These are phyloP conservation scores for Cottoperca gobio DNA, from an alignment of 2,797 vertebrate species.

Conservation along the genomic window DNA sequence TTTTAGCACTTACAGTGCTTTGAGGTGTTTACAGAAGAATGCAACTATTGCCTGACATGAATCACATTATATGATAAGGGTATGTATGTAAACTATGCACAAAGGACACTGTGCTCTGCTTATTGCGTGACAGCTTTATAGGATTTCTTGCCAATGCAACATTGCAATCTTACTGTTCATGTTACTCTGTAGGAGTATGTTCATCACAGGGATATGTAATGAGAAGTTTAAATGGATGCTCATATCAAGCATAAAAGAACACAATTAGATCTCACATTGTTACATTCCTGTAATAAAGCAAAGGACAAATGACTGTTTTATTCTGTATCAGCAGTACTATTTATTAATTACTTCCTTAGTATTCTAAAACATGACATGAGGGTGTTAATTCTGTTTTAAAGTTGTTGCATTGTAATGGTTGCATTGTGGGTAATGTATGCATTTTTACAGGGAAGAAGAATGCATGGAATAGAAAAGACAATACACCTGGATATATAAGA, in stretches of 20 bases:
- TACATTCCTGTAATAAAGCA: not conserved
- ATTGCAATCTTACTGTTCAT: not conserved
- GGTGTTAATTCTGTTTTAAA: no score
- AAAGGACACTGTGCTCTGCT: not conserved
- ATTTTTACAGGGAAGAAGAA: not conserved
- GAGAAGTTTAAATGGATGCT: not conserved
- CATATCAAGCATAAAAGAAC: not conserved
- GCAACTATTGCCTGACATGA: not conserved
- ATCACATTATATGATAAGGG: not conserved
- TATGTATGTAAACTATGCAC: not conserved
- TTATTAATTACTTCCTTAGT: not conserved
- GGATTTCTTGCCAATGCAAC: not conserved
- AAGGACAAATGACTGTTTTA: not conserved
- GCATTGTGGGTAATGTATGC: not conserved
- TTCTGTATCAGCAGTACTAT: no score
- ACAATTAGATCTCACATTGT: not conserved
- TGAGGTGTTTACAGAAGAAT: not conserved
- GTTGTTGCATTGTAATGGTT: not conserved
- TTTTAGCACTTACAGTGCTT: not conserved
- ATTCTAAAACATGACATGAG: no score
- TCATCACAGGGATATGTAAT: not conserved
- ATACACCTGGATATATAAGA: no score
- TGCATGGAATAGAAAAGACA: not conserved
- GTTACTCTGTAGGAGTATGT: not conserved
- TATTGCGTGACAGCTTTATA: not conserved